Evolutionary conservation across 2,797 vertebrate species (phyloP).

Genomic region (Epinephelus coioides): DNA sequence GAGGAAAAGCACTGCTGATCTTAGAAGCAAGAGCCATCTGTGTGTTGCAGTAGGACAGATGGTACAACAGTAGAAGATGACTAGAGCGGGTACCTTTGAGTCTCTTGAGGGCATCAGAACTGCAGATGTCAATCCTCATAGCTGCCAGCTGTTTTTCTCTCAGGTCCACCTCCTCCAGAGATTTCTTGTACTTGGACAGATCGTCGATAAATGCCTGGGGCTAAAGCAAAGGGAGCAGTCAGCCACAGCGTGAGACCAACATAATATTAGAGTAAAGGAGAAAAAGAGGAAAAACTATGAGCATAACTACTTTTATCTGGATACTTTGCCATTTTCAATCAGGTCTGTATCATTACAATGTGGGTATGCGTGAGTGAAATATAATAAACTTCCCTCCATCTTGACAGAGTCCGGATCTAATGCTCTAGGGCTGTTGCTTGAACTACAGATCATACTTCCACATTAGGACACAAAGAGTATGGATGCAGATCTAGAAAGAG

Average conservation of each 20-base stretch:
- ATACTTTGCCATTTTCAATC: no score
- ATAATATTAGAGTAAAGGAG: slow-evolving; percentile 5
- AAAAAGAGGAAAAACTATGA: background rate
- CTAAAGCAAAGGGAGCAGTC: slow-evolving; percentile 75
- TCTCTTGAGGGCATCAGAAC: slow-evolving; percentile 93
- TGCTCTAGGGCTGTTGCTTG: no score
- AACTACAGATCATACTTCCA: no score
- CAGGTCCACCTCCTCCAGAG: slow-evolving; percentile 92
- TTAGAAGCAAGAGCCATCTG: background rate
- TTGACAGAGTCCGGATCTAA: no score
- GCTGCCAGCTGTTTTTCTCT: slow-evolving; percentile 96
- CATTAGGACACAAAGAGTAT: no score
- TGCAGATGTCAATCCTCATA: slow-evolving; percentile 97
- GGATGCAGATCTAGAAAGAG: no score
- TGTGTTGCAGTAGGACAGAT: background rate
- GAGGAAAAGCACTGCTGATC: background rate
- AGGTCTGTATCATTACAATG: no score
- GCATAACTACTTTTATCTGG: background rate
- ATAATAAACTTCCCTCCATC: no score
- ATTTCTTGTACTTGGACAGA: slow-evolving; percentile 90
- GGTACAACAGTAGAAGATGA: background rate
- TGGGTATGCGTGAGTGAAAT: no score
- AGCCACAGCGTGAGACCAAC: slow-evolving; percentile 16
- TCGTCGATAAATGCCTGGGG: slow-evolving; percentile 94
- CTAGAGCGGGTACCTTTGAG: slow-evolving; percentile 90